Conservation (phyloP, 2,113 vertebrate species). For the Nycticryphes semicollaris region DNA sequence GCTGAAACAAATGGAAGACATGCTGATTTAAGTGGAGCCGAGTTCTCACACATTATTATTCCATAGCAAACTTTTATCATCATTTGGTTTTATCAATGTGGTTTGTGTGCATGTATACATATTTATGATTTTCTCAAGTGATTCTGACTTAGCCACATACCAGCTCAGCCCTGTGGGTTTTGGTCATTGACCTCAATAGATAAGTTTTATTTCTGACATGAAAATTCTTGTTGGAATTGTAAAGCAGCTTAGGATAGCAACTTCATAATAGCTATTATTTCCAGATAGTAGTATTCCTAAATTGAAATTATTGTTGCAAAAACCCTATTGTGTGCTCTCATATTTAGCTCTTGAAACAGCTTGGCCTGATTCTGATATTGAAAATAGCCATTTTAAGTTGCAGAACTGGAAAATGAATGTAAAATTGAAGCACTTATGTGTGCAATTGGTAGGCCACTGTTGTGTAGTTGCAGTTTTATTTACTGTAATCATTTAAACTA, state of each 20-base stretch:
- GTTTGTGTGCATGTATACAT: background rate
- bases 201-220: background rate
- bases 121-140: constrained; percentile 14
- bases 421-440: background rate
- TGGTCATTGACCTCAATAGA: background rate
- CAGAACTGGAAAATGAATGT: background rate
- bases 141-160: background rate
- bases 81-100: background rate
- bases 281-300: background rate
- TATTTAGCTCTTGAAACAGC: background rate
- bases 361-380: background rate
- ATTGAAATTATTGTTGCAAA: background rate
- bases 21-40: background rate
- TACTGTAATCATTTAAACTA: background rate
- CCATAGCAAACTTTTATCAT: background rate
- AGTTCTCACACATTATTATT: background rate
- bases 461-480: background rate
- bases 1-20: background rate
- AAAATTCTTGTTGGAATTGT: constrained; percentile 16
- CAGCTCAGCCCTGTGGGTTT: background rate
- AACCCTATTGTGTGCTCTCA: background rate
- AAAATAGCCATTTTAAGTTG: background rate
- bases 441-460: background rate
- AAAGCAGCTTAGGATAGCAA: background rate
- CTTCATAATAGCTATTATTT: background rate